A percentile compares a stretch with the other conserved stretches of the same genome.
phyloP scores from a whole-genome alignment of 2,797 vertebrate genomes.

The Anomalospiza imberbis region DNA sequence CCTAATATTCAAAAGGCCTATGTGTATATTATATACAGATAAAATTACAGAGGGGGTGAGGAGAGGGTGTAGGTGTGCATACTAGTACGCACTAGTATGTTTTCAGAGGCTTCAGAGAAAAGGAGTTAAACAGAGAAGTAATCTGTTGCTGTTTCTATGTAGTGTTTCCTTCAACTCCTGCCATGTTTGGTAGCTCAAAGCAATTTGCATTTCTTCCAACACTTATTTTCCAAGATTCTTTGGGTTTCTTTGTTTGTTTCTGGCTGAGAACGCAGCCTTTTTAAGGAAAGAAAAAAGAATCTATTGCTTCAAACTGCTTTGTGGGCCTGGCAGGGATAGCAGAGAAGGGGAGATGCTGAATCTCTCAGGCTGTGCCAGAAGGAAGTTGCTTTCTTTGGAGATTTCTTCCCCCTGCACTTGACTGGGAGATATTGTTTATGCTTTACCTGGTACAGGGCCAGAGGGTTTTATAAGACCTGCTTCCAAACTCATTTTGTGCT shows the following conservation, averaged over 20 bases:
- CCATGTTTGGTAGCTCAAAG: conserved; percentile 59
- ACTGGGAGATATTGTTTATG: neutral
- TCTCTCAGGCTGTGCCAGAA: conserved; percentile 27
- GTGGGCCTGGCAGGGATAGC: conserved; percentile 32
- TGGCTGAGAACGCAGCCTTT: conserved; percentile 37
- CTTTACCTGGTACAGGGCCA: conserved; percentile 13
- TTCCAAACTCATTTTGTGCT: neutral
- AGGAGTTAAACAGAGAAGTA: neutral
- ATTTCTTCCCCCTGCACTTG: conserved; percentile 27
- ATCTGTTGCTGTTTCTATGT: neutral
- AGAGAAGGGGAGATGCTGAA: neutral
- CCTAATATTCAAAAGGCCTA: neutral
- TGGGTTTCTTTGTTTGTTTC: conserved; percentile 53
- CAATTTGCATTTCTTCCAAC: conserved; percentile 44
- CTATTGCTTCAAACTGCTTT: conserved; percentile 41
- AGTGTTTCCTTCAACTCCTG: conserved; percentile 39
- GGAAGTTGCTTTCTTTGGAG: conserved; percentile 40
- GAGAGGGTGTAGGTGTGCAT: neutral
- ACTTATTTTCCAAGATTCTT: neutral
- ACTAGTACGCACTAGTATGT: neutral
- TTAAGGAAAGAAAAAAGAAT: conserved; percentile 8
- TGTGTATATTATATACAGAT: neutral
- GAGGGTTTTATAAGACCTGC: neutral
- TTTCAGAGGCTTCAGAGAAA: neutral
- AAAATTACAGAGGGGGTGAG: neutral